Conservation (phyloP, 92 coral and sea anemone genomes). For the Plumapathes pennacea region DNA sequence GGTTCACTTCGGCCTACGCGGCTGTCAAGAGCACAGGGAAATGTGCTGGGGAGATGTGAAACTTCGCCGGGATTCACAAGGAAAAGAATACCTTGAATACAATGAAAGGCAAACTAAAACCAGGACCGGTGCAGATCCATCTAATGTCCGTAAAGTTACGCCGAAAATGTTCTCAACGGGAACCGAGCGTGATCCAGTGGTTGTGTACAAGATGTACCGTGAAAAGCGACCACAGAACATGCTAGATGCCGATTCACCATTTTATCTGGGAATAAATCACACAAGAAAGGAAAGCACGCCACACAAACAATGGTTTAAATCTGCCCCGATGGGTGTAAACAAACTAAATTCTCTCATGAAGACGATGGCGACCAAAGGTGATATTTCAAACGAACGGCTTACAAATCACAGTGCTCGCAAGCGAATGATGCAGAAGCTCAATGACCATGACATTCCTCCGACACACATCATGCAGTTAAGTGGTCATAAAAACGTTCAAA, state of each 20-base stretch:
- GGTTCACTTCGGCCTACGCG: constrained; percentile 36
- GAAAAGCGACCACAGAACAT: constrained; percentile 49
- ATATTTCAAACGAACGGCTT: constrained; percentile 23
- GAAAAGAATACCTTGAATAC: constrained; percentile 26
- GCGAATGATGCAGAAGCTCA: constrained; percentile 44
- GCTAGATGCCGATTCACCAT: constrained; percentile 36
- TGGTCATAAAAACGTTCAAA: constrained; percentile 41
- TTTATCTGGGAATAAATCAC: constrained; percentile 48
- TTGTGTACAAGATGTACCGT: constrained; percentile 41
- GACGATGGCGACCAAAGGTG: constrained; percentile 39
- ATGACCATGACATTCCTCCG: constrained; percentile 19
- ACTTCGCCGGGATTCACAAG: constrained; percentile 29
- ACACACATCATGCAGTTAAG: constrained; percentile 32
- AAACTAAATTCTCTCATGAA: constrained; percentile 40
- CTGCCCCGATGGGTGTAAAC: constrained; percentile 43
- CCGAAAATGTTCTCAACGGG: constrained; percentile 52
- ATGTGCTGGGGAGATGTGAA: constrained; percentile 45
- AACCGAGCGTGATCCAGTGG: constrained; percentile 52
- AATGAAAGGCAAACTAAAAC: constrained; percentile 55
- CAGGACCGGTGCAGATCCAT: constrained; percentile 38
- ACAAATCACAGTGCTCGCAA: constrained; percentile 51
- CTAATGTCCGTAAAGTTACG: constrained; percentile 29
- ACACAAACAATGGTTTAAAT: constrained; percentile 51
- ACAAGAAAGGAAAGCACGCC: constrained; percentile 31
- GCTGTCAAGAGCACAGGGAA: constrained; percentile 50